Base-by-base conservation (phyloP, 1,140 invertebrate genomes). In the Dreissena polymorpha region DNA sequence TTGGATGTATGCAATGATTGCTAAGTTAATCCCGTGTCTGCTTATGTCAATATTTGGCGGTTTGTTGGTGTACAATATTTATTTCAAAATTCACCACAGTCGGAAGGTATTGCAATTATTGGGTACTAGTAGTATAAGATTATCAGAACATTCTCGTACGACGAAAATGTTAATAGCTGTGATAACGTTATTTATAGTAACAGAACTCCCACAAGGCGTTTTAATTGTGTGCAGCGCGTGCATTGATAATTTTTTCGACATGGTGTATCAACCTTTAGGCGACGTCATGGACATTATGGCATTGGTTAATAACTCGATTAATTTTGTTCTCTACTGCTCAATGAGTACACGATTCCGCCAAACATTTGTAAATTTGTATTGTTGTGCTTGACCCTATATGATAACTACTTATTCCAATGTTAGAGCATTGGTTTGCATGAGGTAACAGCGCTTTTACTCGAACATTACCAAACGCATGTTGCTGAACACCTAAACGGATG, bases 331-430 rank as follows among this genome's bases (percentile, higher is more conserved):
- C 0, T 99, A 99, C 90, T 98, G 98, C 86, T 95, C 96, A 29
- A 99, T 99, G 98, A 97, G 97, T 68, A 94, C 96, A 49, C 97
- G 98, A 93, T 99, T 99, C 91, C 94, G 98, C 13, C 95, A 95
- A 60, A 98, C 97, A 0, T 98, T 98, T 84, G 83, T 90, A 0
- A 76, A 88, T 27, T 65, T 91, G 7, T 92, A 89, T 83, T 92
- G 89, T 76, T 23, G 79, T 18, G 2, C 21, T 23, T 60, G 57
- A 6, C 12, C 57, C 39, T 8, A 8, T 8, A 39, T 2, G 39
- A 39, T 8, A 39, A 39, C 39, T 39, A 5, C 39, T 39, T 8
- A 2, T 2, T 39, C 39, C 2, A 39, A 39, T 39, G 39, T 2
- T 39, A 39, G 39, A 39, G 39, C 3, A 39, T 39, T 39, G 39